Evolutionary conservation across 2,888 invertebrate genomes (phyloP).

Genomic region (Teinopalpus imperialis): DNA sequence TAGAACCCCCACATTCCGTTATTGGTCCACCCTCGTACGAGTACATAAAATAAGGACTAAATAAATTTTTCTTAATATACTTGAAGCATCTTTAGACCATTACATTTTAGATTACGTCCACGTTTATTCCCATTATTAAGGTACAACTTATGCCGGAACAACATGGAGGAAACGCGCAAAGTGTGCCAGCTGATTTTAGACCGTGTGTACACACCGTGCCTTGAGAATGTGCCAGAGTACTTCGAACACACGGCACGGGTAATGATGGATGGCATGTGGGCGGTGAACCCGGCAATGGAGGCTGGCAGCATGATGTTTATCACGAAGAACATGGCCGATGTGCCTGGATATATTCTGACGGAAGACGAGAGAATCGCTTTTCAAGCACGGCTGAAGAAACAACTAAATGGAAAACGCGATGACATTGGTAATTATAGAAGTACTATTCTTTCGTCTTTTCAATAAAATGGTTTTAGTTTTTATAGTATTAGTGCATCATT

Average conservation of each 20-base stretch:
- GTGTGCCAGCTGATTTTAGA: constrained; percentile 77
- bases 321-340: constrained; percentile 68
- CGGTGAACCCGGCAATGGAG: constrained; percentile 83
- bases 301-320: constrained; percentile 71
- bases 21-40: too few species aligned
- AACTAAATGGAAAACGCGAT: constrained; percentile 27
- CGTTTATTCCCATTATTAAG: too few species aligned
- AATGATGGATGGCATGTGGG: constrained; percentile 85
- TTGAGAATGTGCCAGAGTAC: constrained; percentile 70
- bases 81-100: too few species aligned
- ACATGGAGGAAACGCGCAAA: constrained; percentile 78
- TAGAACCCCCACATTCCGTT: too few species aligned
- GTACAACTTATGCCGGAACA: constrained; percentile 83
- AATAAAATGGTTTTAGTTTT: too few species aligned
- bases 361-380: constrained; percentile 28
- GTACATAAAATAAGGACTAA: too few species aligned
- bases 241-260: constrained; percentile 82
- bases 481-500: too few species aligned
- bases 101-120: too few species aligned
- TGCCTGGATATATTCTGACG: constrained; percentile 60
- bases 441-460: too few species aligned
- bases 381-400: constrained; percentile 22
- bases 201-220: constrained; percentile 77
- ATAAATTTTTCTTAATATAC: too few species aligned
- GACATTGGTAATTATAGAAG: constrained; percentile 27